A percentile compares a stretch with the other conserved stretches of the same genome.
Evolutionary conservation across 2,113 vertebrate genomes (phyloP).

Genomic region (Rafetus swinhoei): DNA sequence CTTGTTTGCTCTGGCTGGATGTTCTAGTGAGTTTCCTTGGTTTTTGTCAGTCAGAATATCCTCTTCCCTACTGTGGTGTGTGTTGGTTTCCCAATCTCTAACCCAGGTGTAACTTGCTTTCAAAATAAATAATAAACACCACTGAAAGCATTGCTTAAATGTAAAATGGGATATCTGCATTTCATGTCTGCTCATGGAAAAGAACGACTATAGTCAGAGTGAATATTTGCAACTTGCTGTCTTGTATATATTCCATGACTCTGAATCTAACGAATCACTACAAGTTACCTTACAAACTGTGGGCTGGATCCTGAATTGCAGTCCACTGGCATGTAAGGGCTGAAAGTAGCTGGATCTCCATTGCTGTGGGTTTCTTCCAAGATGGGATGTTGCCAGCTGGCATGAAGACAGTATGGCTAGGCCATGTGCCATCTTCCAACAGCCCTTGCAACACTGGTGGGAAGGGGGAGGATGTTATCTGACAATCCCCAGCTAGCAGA

Average conservation of each 20-base stretch:
- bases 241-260: background rate
- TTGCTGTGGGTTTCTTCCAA: constrained; percentile 26
- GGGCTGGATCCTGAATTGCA: background rate
- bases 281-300: background rate
- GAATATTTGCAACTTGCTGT: constrained; percentile 7
- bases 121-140: background rate
- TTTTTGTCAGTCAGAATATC: constrained; percentile 58
- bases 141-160: background rate
- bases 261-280: background rate
- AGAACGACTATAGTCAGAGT: background rate
- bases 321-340: constrained; percentile 2
- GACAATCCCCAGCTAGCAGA: background rate
- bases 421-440: constrained; percentile 34
- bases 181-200: background rate
- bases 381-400: constrained; percentile 57
- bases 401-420: constrained; percentile 45
- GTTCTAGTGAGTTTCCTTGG: constrained; percentile 51
- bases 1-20: constrained; percentile 57
- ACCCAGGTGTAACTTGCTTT: constrained; percentile 48
- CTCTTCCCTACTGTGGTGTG: background rate
- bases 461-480: background rate
- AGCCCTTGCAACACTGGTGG: background rate
- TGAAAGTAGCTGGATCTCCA: constrained; percentile 23
- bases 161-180: background rate
- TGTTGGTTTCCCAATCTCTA: constrained; percentile 48